Base-by-base conservation (phyloP, 2,888 invertebrate genomes). In the Agriopis leucophaearia region DNA sequence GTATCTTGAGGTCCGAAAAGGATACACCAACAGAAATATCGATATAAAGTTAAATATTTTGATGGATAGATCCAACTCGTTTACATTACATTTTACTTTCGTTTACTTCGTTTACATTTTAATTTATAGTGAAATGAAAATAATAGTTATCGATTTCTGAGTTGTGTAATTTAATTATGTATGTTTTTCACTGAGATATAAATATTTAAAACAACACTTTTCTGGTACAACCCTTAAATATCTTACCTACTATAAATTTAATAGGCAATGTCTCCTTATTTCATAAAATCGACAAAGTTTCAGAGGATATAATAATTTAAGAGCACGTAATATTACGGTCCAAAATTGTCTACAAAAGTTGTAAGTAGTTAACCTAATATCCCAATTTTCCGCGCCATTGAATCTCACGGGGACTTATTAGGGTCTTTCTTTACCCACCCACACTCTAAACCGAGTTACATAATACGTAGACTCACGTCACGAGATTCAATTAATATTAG, bases 331-430 rank as follows among this genome's bases (percentile, higher is more conserved):
- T 74, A 70, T 65, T 63, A 55, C 70, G 66, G 71, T 72, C 73
- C 74, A 71, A 71, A 78, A 77, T 75, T 75, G 72, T 76, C 80
- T 75, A 72, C 74, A 76, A 71, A 77, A 79, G 71, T 74, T 78
- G 74, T 76, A 75, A 75, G 78, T 81, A 78, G 76, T 79, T 81
- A 78, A 76, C 79, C 77, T 81, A 79, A 81, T 79, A 77, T 76
- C 72, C 78, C 78, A 81, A 81, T 81, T 81, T 81, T 77, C 78
- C 74, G 72, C 72, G 70, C 76, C 81, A 80, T 79, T 81, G 82
- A 73, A 76, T 77, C 77, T 79, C 71, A 75, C 72, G 74, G 78
- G 77, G 68, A 69, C 68, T 69, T 75, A 77, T 74, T 75, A 72
- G 75, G 76, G 77, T 75, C 76, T 80, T 77, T 76, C 74, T 78